Evolutionary conservation across 2,113 vertebrate genomes (phyloP).

Genomic region (Rhinoderma darwinii): DNA sequence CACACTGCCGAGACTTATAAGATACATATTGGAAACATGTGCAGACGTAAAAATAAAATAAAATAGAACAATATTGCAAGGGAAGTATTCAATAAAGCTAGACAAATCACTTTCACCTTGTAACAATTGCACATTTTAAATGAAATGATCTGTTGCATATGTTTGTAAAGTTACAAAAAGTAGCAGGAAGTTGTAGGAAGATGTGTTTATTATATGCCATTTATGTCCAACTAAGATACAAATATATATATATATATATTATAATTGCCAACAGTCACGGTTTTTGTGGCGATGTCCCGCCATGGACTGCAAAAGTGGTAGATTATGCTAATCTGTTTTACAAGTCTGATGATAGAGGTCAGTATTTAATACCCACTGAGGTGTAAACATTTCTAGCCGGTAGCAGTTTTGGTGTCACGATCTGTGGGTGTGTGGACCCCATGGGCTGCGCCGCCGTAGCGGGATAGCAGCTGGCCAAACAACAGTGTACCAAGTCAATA

Average conservation of each 20-base stretch:
- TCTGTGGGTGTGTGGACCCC: too few relatives aligned
- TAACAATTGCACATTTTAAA: constrained; percentile 50
- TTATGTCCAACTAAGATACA: background rate
- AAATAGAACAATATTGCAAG: constrained; percentile 37
- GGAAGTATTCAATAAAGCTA: constrained; percentile 46
- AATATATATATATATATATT: background rate
- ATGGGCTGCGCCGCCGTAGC: too few relatives aligned
- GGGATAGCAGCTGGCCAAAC: too few relatives aligned
- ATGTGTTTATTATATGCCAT: background rate
- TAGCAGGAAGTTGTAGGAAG: background rate
- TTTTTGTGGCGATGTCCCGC: too few relatives aligned
- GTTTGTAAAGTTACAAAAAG: constrained; percentile 27
- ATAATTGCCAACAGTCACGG: too few relatives aligned
- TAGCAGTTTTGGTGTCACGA: too few relatives aligned
- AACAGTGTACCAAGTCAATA: too few relatives aligned
- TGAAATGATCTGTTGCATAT: constrained; percentile 45
- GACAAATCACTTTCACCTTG: constrained; percentile 55
- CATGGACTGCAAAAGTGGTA: too few relatives aligned
- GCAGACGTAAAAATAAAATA: constrained; percentile 3
- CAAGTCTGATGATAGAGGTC: too few relatives aligned
- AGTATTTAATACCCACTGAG: too few relatives aligned
- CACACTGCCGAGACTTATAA: constrained; percentile 22
- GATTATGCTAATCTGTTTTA: too few relatives aligned
- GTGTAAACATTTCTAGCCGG: too few relatives aligned
- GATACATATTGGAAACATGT: constrained; percentile 42